phyloP scores from a whole-genome alignment of 2,797 vertebrate genomes.

The Molossus alvarezi region DNA sequence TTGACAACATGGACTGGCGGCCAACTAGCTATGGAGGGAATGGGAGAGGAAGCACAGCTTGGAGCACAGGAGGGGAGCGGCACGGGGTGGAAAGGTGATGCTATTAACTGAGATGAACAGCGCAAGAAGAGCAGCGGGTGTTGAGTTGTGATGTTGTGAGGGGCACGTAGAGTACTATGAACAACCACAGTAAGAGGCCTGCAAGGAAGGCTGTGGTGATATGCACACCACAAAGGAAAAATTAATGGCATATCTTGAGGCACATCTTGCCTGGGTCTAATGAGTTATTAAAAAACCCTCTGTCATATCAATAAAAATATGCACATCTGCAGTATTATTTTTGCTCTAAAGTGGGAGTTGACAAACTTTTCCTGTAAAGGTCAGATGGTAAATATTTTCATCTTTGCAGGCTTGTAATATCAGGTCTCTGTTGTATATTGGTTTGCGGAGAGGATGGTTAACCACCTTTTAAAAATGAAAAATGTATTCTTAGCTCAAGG shows the following conservation, averaged over 20 bases:
- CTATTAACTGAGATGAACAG: neutral
- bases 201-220: neutral
- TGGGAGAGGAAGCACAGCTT: neutral
- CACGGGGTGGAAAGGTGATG: neutral
- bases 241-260: neutral
- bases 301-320: neutral
- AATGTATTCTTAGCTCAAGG: neutral
- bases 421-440: neutral
- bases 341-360: neutral
- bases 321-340: neutral
- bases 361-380: slow-evolving; percentile 26
- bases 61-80: neutral
- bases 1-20: neutral
- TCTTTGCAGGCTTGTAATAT: neutral
- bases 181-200: neutral
- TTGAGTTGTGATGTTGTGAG: neutral
- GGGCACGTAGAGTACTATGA: neutral
- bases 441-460: neutral
- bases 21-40: neutral
- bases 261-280: neutral
- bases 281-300: neutral
- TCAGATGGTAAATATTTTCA: neutral
- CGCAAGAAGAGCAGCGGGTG: neutral
- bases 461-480: neutral
- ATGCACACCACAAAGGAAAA: neutral